Conservation (phyloP, 2,113 vertebrate genomes). For the Oncorhynchus gorbuscha region DNA sequence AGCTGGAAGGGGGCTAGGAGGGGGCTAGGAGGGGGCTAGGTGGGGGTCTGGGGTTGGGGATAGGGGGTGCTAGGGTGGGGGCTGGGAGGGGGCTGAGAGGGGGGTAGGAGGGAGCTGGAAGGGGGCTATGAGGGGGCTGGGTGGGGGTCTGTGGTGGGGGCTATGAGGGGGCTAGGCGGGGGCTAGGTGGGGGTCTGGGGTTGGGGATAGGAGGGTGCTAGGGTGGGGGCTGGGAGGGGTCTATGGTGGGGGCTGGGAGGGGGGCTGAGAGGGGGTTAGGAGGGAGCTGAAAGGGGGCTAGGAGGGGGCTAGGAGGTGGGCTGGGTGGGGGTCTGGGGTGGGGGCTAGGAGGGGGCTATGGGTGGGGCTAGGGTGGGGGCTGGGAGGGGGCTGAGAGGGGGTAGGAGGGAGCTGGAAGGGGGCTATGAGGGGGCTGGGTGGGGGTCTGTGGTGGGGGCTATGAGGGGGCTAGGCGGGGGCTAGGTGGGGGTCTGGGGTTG, state of each 20-base stretch:
- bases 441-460: too few species aligned
- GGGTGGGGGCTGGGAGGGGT: too few species aligned
- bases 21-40: too few species aligned
- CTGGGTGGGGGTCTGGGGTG: too few species aligned
- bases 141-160: not conserved
- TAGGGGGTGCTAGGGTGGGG: too few species aligned
- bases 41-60: too few species aligned
- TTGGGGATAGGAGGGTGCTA: not conserved
- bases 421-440: not conserved
- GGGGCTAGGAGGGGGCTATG: not conserved
- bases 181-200: not conserved
- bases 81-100: constrained; percentile 2
- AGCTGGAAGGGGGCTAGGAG: not conserved
- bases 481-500: too few species aligned
- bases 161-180: not conserved
- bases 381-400: constrained; percentile 1
- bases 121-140: constrained; percentile 14
- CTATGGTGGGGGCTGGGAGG: constrained; percentile 28
- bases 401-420: not conserved
- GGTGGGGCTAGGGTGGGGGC: not conserved
- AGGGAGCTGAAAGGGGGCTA: constrained; percentile 20
- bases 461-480: too few species aligned
- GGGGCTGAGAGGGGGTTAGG: constrained; percentile 20
- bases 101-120: not conserved
- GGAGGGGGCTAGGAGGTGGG: constrained; percentile 26